These are phyloP conservation scores for Teleopsis dalmanni DNA, from an alignment of 1,140 invertebrate species.

Conservation along the genomic window DNA sequence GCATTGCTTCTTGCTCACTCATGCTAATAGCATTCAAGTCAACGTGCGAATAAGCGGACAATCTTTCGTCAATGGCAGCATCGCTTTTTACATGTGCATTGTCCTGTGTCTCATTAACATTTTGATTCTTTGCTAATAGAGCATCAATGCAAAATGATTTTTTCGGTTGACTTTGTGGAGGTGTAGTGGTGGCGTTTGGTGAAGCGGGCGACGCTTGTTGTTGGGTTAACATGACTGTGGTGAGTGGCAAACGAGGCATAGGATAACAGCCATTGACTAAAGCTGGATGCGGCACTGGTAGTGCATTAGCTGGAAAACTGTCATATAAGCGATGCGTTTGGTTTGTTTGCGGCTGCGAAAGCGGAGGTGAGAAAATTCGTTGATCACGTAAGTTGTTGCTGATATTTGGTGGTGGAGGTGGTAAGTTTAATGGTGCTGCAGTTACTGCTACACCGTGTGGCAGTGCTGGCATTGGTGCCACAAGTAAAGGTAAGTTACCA, in stretches of 20 bases:
- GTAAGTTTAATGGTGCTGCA: background rate
- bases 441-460: background rate
- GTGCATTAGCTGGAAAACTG: slow-evolving; percentile 15
- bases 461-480: slow-evolving; percentile 24
- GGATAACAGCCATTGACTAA: slow-evolving; percentile 14
- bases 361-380: slow-evolving; percentile 6
- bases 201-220: slow-evolving; percentile 14
- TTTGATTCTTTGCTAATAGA: slow-evolving; percentile 47
- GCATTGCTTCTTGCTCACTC: slow-evolving; percentile 38
- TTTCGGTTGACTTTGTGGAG: slow-evolving; percentile 41
- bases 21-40: slow-evolving; percentile 33
- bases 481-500: slow-evolving; percentile 26
- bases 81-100: background rate
- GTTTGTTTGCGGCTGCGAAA: slow-evolving; percentile 9
- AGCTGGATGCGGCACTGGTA: slow-evolving; percentile 24
- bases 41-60: slow-evolving; percentile 35
- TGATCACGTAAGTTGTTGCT: slow-evolving; percentile 16
- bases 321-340: slow-evolving; percentile 26
- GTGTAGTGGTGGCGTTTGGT: slow-evolving; percentile 9
- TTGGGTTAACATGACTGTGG: slow-evolving; percentile 24
- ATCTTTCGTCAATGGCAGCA: slow-evolving; percentile 13
- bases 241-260: slow-evolving; percentile 26
- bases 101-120: slow-evolving; percentile 13
- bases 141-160: slow-evolving; percentile 63
- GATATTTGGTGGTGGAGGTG: slow-evolving; percentile 12